Conservation (phyloP, 1,140 invertebrate species). For the Danaus melanippus region DNA sequence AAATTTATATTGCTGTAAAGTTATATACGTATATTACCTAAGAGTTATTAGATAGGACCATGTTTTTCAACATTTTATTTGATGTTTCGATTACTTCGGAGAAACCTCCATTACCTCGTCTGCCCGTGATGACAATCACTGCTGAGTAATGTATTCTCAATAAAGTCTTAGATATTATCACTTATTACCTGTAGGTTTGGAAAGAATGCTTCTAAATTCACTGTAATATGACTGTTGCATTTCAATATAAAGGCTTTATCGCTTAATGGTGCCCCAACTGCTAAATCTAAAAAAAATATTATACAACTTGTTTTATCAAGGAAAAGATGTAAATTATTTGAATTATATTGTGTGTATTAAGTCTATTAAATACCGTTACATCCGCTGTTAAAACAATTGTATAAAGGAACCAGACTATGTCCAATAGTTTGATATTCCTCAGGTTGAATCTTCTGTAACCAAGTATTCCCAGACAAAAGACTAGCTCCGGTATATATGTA, state of each 20-base stretch:
- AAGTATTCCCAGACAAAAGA: conserved; percentile 12
- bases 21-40: too few species aligned
- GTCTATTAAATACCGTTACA: conserved; percentile 48
- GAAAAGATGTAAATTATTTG: too few species aligned
- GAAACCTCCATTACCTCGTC: too few species aligned
- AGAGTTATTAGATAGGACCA: too few species aligned
- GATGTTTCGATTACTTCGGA: too few species aligned
- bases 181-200: conserved; percentile 28
- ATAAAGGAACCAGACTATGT: conserved; percentile 62
- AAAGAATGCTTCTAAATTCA: conserved; percentile 22
- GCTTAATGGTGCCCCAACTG: conserved; percentile 68
- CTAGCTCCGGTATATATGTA: conserved; percentile 72
- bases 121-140: conserved; percentile 2
- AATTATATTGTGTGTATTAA: too few species aligned
- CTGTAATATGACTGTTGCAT: conserved; percentile 28
- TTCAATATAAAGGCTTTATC: conserved; percentile 53
- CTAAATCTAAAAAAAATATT: conserved; percentile 52
- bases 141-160: background rate
- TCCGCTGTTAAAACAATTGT: conserved; percentile 65
- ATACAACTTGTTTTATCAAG: too few species aligned
- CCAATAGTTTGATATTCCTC: conserved; percentile 67
- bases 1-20: too few species aligned
- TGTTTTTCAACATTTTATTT: too few species aligned
- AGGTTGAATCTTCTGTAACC: conserved; percentile 25
- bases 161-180: conserved; percentile 1